Percentiles rank a stretch among this genome's conserved stretches.
Conservation (phyloP, 2,113 vertebrate genomes). For the Gadus chalcogrammus region DNA sequence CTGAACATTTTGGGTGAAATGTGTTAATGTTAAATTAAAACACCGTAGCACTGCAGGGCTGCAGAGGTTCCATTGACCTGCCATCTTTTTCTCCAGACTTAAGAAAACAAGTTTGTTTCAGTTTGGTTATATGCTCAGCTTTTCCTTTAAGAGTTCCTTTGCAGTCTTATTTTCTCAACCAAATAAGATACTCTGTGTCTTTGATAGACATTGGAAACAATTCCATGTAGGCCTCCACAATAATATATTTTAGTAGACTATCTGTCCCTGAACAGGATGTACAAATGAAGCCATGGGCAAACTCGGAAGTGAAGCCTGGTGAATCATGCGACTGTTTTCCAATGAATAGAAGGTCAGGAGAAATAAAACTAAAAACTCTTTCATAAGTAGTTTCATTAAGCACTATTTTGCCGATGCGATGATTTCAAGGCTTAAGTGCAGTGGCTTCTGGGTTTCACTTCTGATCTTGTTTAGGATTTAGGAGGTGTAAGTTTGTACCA, state of each 20-base stretch:
- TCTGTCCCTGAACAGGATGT: slow-evolving; percentile 9
- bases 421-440: not conserved
- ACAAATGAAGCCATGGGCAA: slow-evolving; percentile 33
- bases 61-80: no score
- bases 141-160: no score
- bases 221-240: no score
- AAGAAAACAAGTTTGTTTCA: no score
- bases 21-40: no score
- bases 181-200: no score
- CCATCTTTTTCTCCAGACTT: no score
- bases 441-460: slow-evolving; percentile 55
- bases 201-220: no score
- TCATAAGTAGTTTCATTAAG: not conserved
- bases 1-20: no score
- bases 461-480: slow-evolving; percentile 21
- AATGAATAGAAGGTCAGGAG: not conserved
- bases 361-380: not conserved
- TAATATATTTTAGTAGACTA: not conserved
- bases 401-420: slow-evolving; percentile 5
- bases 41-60: no score
- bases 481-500: slow-evolving; percentile 16
- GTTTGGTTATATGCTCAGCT: no score
- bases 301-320: slow-evolving; percentile 48
- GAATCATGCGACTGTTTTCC: slow-evolving; percentile 56
- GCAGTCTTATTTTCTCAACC: no score